phyloP scores from a whole-genome alignment of 2,797 vertebrate genomes.

The Novumbra hubbsi region DNA sequence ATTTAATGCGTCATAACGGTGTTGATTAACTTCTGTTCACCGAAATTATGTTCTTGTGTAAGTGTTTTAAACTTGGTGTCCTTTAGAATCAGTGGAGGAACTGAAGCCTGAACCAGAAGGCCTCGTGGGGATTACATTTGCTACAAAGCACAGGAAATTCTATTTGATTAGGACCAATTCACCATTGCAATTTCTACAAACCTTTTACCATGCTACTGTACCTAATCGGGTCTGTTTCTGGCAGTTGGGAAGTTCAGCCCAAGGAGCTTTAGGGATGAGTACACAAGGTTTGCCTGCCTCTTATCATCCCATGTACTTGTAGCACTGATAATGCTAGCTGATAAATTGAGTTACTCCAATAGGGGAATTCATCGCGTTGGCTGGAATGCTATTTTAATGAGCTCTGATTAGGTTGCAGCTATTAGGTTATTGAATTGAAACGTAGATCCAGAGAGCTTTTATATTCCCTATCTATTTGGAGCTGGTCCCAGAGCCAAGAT shows the following conservation, averaged over 20 bases:
- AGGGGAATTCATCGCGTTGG: conserved; percentile 69
- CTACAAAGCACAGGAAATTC: background rate
- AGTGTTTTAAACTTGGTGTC: background rate
- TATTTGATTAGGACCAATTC: background rate
- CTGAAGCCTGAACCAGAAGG: background rate
- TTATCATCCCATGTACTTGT: background rate
- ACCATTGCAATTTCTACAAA: background rate
- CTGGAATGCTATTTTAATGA: conserved; percentile 65
- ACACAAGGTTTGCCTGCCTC: background rate
- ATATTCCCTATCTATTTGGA: conserved; percentile 60
- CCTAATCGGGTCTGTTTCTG: background rate
- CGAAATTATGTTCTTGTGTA: background rate
- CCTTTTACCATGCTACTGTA: background rate
- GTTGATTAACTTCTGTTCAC: too few relatives aligned
- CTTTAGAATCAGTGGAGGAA: too few relatives aligned
- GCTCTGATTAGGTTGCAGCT: conserved; percentile 71
- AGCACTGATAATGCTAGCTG: background rate
- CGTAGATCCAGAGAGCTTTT: conserved; percentile 63
- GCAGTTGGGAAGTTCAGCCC: background rate
- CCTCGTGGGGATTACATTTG: background rate
- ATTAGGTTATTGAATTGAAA: conserved; percentile 68
- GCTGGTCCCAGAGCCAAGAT: conserved; percentile 39
- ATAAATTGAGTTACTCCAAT: conserved; percentile 69
- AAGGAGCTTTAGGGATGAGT: background rate
- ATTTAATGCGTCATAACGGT: too few relatives aligned